A percentile compares a stretch with the other conserved stretches of the same genome.
Conservation (phyloP, 2,113 vertebrate species). For the Tyrannus savana region DNA sequence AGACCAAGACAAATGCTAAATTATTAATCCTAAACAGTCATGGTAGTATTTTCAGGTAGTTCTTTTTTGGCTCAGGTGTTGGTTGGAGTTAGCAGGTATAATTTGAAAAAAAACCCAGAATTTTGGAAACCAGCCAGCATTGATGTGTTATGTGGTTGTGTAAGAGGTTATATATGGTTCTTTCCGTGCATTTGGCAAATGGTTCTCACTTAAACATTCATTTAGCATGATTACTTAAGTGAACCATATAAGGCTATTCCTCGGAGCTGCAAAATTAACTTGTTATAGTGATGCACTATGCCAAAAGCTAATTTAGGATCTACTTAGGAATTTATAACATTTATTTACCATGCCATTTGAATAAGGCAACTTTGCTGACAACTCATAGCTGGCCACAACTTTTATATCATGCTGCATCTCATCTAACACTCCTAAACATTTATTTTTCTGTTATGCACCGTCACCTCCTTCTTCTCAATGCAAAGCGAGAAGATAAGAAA, state of each 20-base stretch:
- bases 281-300: constrained; percentile 34
- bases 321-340: constrained; percentile 50
- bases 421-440: background rate
- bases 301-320: constrained; percentile 58
- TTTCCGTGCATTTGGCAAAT: constrained; percentile 60
- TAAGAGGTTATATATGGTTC: constrained; percentile 67
- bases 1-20: constrained; percentile 7
- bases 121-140: constrained; percentile 40
- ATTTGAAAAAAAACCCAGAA: constrained; percentile 23
- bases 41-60: constrained; percentile 40
- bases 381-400: constrained; percentile 2
- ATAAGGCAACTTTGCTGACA: constrained; percentile 45
- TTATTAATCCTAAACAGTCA: background rate
- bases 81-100: background rate
- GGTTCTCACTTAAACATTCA: constrained; percentile 60
- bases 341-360: constrained; percentile 52
- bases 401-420: background rate
- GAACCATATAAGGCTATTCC: constrained; percentile 68
- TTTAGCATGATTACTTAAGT: constrained; percentile 61
- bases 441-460: background rate
- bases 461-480: background rate
- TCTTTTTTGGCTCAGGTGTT: background rate
- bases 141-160: constrained; percentile 29
- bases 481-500: background rate
- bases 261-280: constrained; percentile 59